Evolutionary conservation across 2,797 vertebrate genomes (phyloP).

Genomic region (Falco cherrug): DNA sequence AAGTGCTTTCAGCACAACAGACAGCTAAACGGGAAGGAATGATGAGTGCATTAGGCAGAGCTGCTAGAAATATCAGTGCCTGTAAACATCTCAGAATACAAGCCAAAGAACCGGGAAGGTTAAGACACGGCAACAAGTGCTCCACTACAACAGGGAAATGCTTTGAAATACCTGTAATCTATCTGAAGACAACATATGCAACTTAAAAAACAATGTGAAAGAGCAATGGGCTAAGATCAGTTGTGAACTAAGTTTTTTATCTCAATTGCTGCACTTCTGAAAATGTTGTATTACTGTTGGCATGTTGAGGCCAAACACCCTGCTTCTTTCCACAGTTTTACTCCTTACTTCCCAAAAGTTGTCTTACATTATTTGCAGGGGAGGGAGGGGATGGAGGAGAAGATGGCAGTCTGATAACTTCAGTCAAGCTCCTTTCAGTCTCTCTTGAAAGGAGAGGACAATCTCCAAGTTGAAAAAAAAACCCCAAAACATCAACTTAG

Average conservation of each 20-base stretch:
- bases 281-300: not conserved
- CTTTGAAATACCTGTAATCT: not conserved
- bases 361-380: not conserved
- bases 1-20: slow-evolving; percentile 16
- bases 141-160: not conserved
- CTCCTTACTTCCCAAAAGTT: slow-evolving; percentile 2
- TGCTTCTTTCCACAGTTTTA: not conserved
- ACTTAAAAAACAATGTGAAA: not conserved
- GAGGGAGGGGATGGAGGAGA: not conserved
- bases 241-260: not conserved
- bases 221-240: not conserved
- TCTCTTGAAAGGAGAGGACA: not conserved
- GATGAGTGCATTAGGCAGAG: slow-evolving; percentile 1
- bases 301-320: not conserved
- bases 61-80: not conserved
- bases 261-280: not conserved
- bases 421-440: not conserved
- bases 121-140: not conserved
- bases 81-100: slow-evolving; percentile 1
- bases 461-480: not conserved
- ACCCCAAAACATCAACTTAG: not conserved
- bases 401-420: not conserved
- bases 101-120: not conserved
- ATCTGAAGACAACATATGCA: fast-evolving
- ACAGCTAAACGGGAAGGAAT: not conserved